Base-by-base conservation (phyloP, 2,888 invertebrate species). In the Thalpophila matura region DNA sequence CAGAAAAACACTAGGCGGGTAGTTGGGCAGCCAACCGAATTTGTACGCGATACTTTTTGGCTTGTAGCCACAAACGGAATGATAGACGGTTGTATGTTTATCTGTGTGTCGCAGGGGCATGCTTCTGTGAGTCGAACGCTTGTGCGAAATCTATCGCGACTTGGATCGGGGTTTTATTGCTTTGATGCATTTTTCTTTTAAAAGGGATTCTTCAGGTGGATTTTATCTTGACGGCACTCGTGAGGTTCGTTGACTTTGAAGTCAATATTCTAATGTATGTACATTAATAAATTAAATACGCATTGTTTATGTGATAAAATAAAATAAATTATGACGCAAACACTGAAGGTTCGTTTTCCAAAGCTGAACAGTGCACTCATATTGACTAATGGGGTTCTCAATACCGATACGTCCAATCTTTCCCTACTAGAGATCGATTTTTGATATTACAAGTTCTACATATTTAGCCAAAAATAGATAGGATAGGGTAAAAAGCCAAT, bases 31-130 rank as follows among this genome's bases (percentile, higher is more conserved):
- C 29, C 18, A 10, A 55, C 43, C 50, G 49, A 45, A 22, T 40
- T 33, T 35, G 63, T 49, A 12, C 10, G 20, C 56, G 57, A 49
- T 69, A 69, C 65, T 69, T 70, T 64, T 69, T 69, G 69, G 69
- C 69, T 54, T 10, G 47, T 1, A 49, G 73, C 69, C 69, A 69
- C 66, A 45, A 72, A 54, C 12, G 33, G 53, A 53, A 69, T 69
- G 73, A 72, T 45, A 72, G 57, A 72, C 53, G 66, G 43, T 26
- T 45, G 29, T 31, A 57, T 58, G 56, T 69, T 69, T 69, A 72
- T 65, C 69, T 49, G 33, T 43, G 20, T 72, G 53, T 72, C 57
- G 33, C 35, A 46, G 14, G 0, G 29, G 42, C 38, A 58, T 54
- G 56, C 55, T 71, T 71, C 50, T 43, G 33, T 35, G 29, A 68